phyloP scores from a whole-genome alignment of 30 jellyfish, hydroid and myxozoan species.

The Catostylus mosaicus region DNA sequence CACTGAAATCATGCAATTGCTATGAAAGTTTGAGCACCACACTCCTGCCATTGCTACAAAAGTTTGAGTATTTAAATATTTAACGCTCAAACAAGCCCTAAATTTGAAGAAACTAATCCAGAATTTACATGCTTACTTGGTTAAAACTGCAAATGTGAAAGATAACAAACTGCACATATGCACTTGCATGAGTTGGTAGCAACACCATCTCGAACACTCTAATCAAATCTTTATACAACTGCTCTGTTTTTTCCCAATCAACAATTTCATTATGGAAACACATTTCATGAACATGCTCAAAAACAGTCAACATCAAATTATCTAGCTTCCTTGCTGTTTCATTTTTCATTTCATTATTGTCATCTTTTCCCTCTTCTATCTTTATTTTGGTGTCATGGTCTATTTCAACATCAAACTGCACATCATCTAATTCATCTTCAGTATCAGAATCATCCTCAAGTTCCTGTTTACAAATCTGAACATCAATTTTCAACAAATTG shows the following conservation, averaged over 20 bases:
- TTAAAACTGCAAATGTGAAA: constrained; percentile 72
- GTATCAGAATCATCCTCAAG: constrained; percentile 40
- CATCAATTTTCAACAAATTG: constrained; percentile 66
- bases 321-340: constrained; percentile 63
- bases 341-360: constrained; percentile 36
- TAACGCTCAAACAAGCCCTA: no score
- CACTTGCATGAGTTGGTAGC: constrained; percentile 71
- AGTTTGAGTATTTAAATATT: no score
- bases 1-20: no score
- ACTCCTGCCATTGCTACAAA: no score
- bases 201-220: constrained; percentile 52
- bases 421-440: constrained; percentile 49
- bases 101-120: background rate
- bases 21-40: no score
- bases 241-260: constrained; percentile 49
- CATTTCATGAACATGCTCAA: constrained; percentile 15
- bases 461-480: constrained; percentile 53
- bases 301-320: constrained; percentile 40
- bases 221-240: constrained; percentile 27
- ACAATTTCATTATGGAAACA: constrained; percentile 37
- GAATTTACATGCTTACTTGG: constrained; percentile 28
- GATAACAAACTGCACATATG: constrained; percentile 70
- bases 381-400: background rate
- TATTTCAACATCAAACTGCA: constrained; percentile 65
- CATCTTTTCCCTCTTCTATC: background rate